Evolutionary conservation across 2,797 vertebrate genomes (phyloP).

Genomic region (Eurystomus glaucurus): DNA sequence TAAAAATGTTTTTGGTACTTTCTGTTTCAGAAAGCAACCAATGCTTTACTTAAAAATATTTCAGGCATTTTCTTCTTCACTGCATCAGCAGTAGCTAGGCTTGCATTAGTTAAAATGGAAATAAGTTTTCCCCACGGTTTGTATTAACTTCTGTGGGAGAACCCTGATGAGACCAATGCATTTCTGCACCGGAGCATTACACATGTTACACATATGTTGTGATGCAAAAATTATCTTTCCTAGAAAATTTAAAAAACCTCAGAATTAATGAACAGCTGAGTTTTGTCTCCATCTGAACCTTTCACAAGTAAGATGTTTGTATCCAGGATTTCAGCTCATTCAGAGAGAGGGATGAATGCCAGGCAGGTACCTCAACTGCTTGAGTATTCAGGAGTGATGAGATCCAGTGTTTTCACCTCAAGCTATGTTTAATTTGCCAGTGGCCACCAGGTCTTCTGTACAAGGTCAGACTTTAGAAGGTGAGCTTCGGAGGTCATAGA

Average conservation of each 20-base stretch:
- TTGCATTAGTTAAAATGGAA: not conserved
- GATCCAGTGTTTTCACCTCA: not conserved
- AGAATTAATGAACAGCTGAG: not conserved
- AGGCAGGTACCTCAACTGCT: not conserved
- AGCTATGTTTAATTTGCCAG: not conserved
- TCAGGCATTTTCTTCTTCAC: not conserved
- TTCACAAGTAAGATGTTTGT: not conserved
- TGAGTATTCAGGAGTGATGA: not conserved
- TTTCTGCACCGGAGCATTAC: not conserved
- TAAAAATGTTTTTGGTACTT: not conserved
- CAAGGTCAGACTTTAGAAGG: not conserved
- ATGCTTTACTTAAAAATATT: not conserved
- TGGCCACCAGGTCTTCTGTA: not conserved
- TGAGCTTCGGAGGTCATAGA: not conserved
- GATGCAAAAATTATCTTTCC: not conserved
- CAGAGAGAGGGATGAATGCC: not conserved
- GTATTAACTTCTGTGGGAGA: not conserved
- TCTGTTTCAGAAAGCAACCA: not conserved
- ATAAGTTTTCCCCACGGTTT: not conserved
- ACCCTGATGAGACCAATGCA: not conserved
- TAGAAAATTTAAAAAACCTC: not conserved
- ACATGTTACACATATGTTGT: accelerated
- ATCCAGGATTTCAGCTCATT: not conserved
- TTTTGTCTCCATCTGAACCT: not conserved
- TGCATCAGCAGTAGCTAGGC: not conserved